Evolutionary conservation across 2,888 invertebrate genomes (phyloP).

Genomic region (Apamea monoglypha): DNA sequence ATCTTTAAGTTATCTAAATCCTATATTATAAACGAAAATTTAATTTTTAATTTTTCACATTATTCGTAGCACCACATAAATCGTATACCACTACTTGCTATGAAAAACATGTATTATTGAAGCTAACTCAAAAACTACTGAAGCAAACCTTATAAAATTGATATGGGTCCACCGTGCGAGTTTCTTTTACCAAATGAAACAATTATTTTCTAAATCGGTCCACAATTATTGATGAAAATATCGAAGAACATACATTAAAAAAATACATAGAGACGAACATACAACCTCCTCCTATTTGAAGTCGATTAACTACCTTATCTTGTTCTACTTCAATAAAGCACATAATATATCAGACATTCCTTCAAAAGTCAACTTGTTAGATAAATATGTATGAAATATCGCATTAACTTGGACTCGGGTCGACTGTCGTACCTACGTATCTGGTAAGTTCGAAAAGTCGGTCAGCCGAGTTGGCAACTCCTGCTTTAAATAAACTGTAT

Average conservation of each 20-base stretch:
- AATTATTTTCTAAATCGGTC: neutral
- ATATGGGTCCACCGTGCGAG: too few relatives aligned
- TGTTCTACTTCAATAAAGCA: neutral
- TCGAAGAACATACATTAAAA: neutral
- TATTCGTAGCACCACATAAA: neutral
- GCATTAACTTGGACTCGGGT: constrained; percentile 2
- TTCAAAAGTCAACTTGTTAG: neutral
- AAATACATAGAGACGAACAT: neutral
- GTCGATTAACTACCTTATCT: too few relatives aligned
- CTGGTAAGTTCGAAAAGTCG: neutral
- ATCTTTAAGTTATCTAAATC: neutral
- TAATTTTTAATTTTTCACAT: too few relatives aligned
- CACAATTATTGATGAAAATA: neutral
- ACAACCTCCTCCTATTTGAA: neutral
- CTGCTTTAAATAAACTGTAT: constrained; percentile 16
- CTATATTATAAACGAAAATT: too few relatives aligned
- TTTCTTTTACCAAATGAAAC: too few relatives aligned
- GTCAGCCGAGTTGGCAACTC: constrained; percentile 19
- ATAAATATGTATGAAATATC: constrained; percentile 19
- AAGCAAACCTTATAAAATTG: neutral
- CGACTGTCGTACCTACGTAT: neutral
- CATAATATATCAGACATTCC: neutral
- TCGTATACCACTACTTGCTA: neutral
- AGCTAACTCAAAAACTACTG: neutral
- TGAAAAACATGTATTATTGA: neutral